phyloP scores from a whole-genome alignment of 2,797 vertebrate species.

The Silurus aristotelis region DNA sequence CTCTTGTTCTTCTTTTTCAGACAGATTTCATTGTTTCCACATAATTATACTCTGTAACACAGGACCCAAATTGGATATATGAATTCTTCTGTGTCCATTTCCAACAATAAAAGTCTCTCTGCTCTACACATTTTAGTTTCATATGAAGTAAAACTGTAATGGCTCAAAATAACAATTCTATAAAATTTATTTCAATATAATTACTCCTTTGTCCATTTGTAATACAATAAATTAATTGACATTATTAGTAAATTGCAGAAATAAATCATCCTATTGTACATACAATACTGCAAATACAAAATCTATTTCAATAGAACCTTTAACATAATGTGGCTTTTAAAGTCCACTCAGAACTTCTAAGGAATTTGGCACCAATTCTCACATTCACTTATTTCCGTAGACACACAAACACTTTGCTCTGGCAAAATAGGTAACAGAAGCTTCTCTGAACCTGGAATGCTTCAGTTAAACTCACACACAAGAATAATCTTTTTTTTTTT shows the following conservation, averaged over 20 bases:
- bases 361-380: slow-evolving; percentile 23
- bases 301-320: background rate
- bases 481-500: background rate
- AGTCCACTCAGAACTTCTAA: background rate
- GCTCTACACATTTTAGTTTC: slow-evolving; percentile 16
- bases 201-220: background rate
- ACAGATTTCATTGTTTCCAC: slow-evolving; percentile 36
- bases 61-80: background rate
- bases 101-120: slow-evolving; percentile 6
- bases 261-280: background rate
- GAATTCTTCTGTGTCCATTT: background rate
- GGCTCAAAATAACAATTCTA: slow-evolving; percentile 25
- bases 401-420: slow-evolving; percentile 22
- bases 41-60: slow-evolving; percentile 11
- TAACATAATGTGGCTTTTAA: slow-evolving; percentile 4
- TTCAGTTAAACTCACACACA: background rate
- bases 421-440: slow-evolving; percentile 24
- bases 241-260: background rate
- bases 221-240: background rate
- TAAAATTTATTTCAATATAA: background rate
- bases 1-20: slow-evolving; percentile 5
- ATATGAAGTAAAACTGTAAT: slow-evolving; percentile 11
- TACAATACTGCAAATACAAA: background rate
- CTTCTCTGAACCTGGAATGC: slow-evolving; percentile 7
- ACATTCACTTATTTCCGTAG: slow-evolving; percentile 30